Evolutionary conservation across 2,113 vertebrate species (phyloP).

Genomic region (Oxygymnocypris stewartii): DNA sequence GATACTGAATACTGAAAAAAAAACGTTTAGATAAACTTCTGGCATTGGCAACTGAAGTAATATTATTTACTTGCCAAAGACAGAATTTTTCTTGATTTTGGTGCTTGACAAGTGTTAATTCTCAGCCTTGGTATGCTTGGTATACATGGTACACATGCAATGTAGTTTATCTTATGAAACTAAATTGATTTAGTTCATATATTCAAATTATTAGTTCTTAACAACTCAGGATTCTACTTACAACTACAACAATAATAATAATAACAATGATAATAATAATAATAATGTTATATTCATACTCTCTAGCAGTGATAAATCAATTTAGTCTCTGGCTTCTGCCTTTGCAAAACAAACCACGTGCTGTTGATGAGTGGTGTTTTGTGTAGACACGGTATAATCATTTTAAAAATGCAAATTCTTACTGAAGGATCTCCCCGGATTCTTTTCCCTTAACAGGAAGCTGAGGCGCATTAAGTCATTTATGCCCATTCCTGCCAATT

Average conservation of each 20-base stretch:
- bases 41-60: neutral
- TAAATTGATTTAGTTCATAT: neutral
- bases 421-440: neutral
- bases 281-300: neutral
- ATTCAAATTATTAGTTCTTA: neutral
- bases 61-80: neutral
- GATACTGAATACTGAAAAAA: neutral
- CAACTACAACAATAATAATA: neutral
- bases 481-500: conserved; percentile 25
- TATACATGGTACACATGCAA: neutral
- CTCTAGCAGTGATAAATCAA: neutral
- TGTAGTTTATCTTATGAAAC: neutral
- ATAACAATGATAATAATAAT: too few relatives aligned
- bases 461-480: conserved; percentile 2
- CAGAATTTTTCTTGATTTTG: neutral
- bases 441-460: neutral
- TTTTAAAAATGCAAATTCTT: too few relatives aligned
- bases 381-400: neutral
- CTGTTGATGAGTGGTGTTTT: neutral
- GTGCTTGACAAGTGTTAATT: neutral
- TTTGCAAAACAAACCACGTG: neutral
- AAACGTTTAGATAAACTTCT: neutral
- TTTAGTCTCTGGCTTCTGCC: neutral
- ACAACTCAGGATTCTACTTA: neutral
- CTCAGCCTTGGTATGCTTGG: neutral